phyloP scores from a whole-genome alignment of 2,797 vertebrate genomes.

The Xiphorhynchus erythropygius region DNA sequence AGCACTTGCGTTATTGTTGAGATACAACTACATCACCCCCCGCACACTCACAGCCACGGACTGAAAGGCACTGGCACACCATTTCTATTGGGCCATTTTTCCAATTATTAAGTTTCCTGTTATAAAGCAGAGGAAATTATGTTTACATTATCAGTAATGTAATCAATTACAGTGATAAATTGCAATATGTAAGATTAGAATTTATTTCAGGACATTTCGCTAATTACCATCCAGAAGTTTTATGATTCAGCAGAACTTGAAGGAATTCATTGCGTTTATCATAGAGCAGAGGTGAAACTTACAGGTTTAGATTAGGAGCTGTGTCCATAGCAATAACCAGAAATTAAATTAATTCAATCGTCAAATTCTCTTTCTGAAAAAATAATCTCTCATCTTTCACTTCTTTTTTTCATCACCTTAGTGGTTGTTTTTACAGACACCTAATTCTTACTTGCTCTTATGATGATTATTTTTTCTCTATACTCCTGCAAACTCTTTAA shows the following conservation, averaged over 20 bases:
- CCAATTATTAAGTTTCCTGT: conserved; percentile 17
- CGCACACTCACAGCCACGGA: not conserved
- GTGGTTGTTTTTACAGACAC: not conserved
- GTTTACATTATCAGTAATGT: conserved; percentile 26
- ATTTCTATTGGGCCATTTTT: not conserved
- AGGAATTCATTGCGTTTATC: not conserved
- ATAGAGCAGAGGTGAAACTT: not conserved
- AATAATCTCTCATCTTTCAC: not conserved
- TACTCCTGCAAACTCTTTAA: not conserved
- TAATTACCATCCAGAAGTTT: conserved; percentile 13
- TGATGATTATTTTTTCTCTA: not conserved
- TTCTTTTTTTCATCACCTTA: not conserved
- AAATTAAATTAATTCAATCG: not conserved
- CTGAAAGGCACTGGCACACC: not conserved
- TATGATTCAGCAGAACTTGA: not conserved
- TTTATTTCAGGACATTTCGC: conserved; percentile 25
- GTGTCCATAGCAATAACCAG: not conserved
- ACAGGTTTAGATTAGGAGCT: not conserved
- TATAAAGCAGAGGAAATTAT: conserved; percentile 36
- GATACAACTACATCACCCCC: not conserved
- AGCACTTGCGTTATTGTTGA: not conserved
- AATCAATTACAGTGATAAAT: conserved; percentile 19
- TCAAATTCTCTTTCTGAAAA: not conserved
- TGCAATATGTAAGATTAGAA: not conserved
- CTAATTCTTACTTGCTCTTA: not conserved